A percentile compares a stretch with the other conserved stretches of the same genome.
These are phyloP conservation scores for Eclectus roratus DNA, from an alignment of 2,113 vertebrate species.

Conservation along the genomic window DNA sequence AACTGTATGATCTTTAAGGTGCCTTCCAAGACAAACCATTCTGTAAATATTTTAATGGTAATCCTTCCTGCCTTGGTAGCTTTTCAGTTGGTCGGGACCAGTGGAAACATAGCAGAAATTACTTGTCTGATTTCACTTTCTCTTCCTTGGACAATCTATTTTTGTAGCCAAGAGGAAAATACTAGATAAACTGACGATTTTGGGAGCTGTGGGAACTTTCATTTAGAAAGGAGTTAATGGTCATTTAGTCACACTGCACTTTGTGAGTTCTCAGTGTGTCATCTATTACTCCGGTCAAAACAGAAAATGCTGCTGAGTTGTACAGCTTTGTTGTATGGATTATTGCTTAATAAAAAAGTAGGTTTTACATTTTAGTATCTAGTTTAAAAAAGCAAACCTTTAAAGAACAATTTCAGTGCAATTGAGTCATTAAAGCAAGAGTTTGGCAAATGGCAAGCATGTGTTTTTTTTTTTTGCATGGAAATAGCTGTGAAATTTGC, in stretches of 20 bases:
- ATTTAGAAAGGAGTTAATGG: background rate
- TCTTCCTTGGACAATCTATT: background rate
- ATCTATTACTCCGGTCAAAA: background rate
- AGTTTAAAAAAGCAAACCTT: background rate
- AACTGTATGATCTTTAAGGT: background rate
- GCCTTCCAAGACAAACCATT: background rate
- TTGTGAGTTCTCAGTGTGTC: background rate
- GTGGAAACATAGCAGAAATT: background rate
- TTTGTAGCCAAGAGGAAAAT: background rate
- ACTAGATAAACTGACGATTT: background rate
- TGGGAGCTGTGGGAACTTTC: background rate
- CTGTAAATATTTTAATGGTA: background rate
- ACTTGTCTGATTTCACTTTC: background rate
- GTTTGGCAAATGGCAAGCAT: background rate
- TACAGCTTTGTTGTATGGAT: background rate
- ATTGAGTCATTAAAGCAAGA: background rate
- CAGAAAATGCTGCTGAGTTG: background rate
- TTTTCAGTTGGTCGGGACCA: background rate
- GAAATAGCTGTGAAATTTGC: background rate
- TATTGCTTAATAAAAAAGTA: background rate
- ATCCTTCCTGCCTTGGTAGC: background rate
- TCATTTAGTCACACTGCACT: background rate
- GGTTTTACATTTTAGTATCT: background rate
- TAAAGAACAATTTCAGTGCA: background rate
- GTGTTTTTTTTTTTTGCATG: background rate